Base-by-base conservation (phyloP, 2,113 vertebrate species). In the Podarcis muralis region DNA sequence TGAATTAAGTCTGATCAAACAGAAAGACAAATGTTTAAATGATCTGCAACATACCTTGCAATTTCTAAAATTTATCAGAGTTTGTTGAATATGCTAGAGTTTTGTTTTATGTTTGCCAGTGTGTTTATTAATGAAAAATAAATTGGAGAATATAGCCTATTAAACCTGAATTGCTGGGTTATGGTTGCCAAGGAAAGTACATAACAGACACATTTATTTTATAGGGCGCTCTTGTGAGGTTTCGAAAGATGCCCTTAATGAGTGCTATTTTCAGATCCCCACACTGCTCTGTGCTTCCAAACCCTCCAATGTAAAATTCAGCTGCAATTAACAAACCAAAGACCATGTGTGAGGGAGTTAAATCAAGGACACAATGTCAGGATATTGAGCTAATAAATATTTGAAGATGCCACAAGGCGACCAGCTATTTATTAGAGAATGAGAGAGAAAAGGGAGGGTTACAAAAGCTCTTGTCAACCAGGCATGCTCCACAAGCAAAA, bases 281-380 rank as follows among this genome's bases (percentile, higher is more conserved):
- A 59, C 0, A 37, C n/a, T 87, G 2, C 48, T 25, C 4, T 57
- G 57, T 2, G 1, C 15, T 87, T 43, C 37, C 84, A 35, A 15
- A 81, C 43, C 91, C 48, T 89, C 27, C 48, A 30, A 85, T 92
- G 32, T 40, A 81, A 91, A 59, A 74, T 57, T 37, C 84, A 88
- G 65, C 27, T 87, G 23, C 35, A 90, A 23, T 88, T 77, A 84
- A 23, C 40, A 66, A 13, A 87, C 89, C n/a, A 83, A 89, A 92
- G 32, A 8, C n/a, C 71, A 23, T 3, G 68, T 81, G 27, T 1
- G 32, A 22, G 20, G 1, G 25, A 76, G 85, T 40, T 78, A 83
- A 88, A 85, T 59, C 71, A 83, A 68, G 53, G 83, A 74, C 48
- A 84, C 11, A 3, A 2, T 4, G 4, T 62, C 2, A 0, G 8